Conservation (phyloP, 2,888 invertebrate species). For the Drosophila engyochracea region DNA sequence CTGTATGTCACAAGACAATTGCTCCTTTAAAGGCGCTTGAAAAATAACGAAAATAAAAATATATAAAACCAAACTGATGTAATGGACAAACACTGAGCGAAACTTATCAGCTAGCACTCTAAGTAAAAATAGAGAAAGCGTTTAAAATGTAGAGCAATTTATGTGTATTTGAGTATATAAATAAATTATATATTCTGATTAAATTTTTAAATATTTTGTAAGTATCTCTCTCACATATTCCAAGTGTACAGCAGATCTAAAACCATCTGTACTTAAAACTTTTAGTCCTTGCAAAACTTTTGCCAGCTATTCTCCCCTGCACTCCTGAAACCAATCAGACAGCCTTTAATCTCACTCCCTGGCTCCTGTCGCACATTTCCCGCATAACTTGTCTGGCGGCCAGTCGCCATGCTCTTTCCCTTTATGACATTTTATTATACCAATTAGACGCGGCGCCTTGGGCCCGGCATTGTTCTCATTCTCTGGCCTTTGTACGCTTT, state of each 20-base stretch:
- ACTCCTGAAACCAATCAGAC: constrained; percentile 30
- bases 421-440: constrained; percentile 76
- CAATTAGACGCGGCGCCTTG: constrained; percentile 63
- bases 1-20: constrained; percentile 33
- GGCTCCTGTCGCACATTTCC: constrained; percentile 21
- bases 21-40: constrained; percentile 5
- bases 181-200: background rate
- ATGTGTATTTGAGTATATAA: background rate
- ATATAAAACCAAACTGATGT: background rate
- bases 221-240: background rate
- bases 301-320: constrained; percentile 4
- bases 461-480: constrained; percentile 48
- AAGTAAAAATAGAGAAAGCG: background rate
- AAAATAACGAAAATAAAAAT: background rate
- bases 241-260: constrained; percentile 4
- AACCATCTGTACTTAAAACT: constrained; percentile 8
- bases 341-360: background rate
- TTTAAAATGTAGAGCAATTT: background rate
- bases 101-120: background rate
- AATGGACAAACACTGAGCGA: constrained; percentile 13
- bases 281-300: constrained; percentile 17
- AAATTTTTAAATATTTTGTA: background rate
- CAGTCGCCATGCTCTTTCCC: constrained; percentile 45
- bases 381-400: constrained; percentile 29
- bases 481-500: constrained; percentile 32